Percentiles rank a stretch among this genome's conserved stretches.
phyloP scores from a whole-genome alignment of 2,113 vertebrate species.

The Dendrocopos noguchii region DNA sequence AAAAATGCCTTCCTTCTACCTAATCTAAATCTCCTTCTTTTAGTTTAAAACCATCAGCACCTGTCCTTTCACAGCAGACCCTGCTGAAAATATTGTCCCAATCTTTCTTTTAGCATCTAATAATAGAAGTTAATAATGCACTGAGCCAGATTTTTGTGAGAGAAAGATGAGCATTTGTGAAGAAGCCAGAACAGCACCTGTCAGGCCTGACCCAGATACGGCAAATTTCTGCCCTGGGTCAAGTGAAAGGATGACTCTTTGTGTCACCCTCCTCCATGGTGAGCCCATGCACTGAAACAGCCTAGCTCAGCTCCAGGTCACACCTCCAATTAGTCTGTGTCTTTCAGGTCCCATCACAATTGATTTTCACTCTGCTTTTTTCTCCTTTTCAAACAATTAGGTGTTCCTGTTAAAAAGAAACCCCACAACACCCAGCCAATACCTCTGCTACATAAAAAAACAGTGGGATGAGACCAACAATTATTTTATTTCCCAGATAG shows the following conservation, averaged over 20 bases:
- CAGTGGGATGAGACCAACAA: not conserved
- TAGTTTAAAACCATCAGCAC: too few species aligned
- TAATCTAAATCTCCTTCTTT: too few species aligned
- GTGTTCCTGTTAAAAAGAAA: not conserved
- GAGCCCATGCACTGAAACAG: fast-evolving
- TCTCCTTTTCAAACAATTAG: not conserved
- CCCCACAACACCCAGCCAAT: fast-evolving
- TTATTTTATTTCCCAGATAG: not conserved
- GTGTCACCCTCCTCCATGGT: not conserved
- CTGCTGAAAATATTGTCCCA: too few species aligned
- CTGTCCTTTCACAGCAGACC: too few species aligned
- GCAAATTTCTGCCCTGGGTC: not conserved
- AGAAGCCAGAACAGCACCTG: not conserved
- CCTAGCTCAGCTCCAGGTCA: not conserved
- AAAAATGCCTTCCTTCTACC: too few species aligned
- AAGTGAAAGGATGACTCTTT: not conserved
- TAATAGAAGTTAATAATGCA: not conserved
- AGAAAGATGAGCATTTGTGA: not conserved
- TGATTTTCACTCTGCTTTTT: not conserved
- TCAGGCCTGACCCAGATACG: not conserved
- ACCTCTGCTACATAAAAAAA: not conserved
- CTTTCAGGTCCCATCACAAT: not conserved
- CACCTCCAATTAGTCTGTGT: not conserved
- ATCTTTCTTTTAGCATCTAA: too few species aligned
- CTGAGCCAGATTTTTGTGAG: not conserved